Evolutionary conservation across 2,797 vertebrate genomes (phyloP), one percentile per base, ranked within the genome.

Genomic region (Acridotheres tristis): DNA sequence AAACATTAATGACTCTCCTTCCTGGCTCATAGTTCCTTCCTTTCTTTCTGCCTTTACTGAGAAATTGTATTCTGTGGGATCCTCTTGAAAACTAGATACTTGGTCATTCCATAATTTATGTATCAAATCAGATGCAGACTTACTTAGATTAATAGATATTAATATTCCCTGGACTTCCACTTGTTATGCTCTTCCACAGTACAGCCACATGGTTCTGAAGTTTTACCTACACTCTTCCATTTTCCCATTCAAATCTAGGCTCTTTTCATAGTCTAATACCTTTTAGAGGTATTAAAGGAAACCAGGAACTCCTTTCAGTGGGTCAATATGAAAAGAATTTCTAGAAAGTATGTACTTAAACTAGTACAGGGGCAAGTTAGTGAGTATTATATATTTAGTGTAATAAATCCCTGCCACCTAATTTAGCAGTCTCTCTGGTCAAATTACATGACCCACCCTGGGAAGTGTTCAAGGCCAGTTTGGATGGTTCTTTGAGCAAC

Each of bases 11-110:
- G 50, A 38, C n/a, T 87, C 34, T 89, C 27, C 42, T 93, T 93
- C 86, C 86, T 77, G 54, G 32, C 43, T 96, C 23, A 43, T 16
- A 83, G 54, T 85, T 94, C 81, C 77, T 90, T 94, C 80, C 63
- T 80, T 67, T 86, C 77, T 87, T 72, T 63, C 65, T 92, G 68
- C 27, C 48, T 45, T 83, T 86, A 61, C 57, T 85, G 38, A 80
- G 58, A 83, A 92, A 79, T 51, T 62, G 21, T 69, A 19, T 89
- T 83, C 36, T 73, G 23, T 7, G 3, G 53, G 36, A 94, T 75
- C n/a, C 21, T 78, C 43, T 83, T 78, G 45, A 88, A 92, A 95
- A 75, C 25, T 68, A 74, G 65, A 85, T 63, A 48, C 16, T 58
- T 3, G 1, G 8, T 47, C 36, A 36, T 88, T 88, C 15, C 45